phyloP scores from a whole-genome alignment of 2,113 vertebrate species.

The Puntigrus tetrazona region DNA sequence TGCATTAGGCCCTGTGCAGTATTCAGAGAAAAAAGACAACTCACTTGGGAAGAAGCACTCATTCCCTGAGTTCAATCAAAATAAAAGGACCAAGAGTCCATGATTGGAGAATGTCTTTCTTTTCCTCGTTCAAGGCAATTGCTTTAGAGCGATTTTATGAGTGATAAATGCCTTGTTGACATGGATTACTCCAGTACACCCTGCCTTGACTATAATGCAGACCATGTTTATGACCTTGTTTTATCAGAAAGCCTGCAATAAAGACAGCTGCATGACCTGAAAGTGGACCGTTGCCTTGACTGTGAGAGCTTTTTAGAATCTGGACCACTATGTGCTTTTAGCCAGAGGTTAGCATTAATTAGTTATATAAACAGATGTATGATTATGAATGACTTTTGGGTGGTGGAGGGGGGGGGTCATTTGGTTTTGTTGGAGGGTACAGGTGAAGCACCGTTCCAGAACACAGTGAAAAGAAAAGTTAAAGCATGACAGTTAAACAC shows the following conservation, averaged over 20 bases:
- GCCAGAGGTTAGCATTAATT: not conserved
- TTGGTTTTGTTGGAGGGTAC: not conserved
- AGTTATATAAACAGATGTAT: not conserved
- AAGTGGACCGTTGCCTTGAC: not conserved
- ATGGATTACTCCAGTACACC: not conserved
- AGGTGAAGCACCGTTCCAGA: not conserved
- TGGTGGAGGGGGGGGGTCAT: too few species aligned
- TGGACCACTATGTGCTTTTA: not conserved
- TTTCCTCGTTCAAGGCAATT: not conserved
- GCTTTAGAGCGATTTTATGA: not conserved
- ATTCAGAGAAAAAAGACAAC: not conserved
- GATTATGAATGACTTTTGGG: not conserved
- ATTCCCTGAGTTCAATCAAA: not conserved
- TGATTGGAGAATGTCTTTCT: not conserved
- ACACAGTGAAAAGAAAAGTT: conserved; percentile 2
- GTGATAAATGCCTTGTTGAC: conserved; percentile 20
- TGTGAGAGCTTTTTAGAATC: not conserved
- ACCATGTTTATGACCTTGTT: conserved; percentile 38
- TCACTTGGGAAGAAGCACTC: not conserved
- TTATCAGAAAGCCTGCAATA: conserved; percentile 12
- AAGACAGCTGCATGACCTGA: not conserved
- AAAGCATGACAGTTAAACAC: not conserved
- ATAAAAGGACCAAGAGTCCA: not conserved
- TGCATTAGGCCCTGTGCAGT: not conserved
- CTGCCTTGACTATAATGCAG: conserved; percentile 10